Evolutionary conservation across 2,797 vertebrate genomes (phyloP), one percentile per base, ranked within the genome.

Genomic region (Mionectes olivaceus): DNA sequence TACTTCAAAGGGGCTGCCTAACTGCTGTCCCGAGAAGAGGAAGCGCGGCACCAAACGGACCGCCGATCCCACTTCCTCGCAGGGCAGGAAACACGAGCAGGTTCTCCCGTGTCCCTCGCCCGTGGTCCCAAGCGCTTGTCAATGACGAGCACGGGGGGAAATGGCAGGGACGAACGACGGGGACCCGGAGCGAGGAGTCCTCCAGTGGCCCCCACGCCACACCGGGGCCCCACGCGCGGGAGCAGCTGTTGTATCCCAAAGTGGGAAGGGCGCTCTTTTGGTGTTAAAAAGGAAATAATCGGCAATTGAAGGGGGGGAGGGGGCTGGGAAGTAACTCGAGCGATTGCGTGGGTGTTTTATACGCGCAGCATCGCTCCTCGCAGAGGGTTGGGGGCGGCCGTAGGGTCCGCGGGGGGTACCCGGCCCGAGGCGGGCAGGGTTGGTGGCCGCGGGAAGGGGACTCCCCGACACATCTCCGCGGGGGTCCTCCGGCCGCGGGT

Each of bases 1-100:
- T 11, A 78, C 71, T 94, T 95, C 85, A 91, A 94, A 95, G 90
- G 7, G 27, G 28, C 56, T 74, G 88, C 65, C 65, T 63, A 11
- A 4, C 64, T 37, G 52, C 18, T 64, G 90, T 86, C 88, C 80
- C 49, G 65, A 93, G 73, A 9, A 91, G 75, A 88, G 93, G 76
- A 95, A 94, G 64, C 47, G 35, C 46, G 47, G 85, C 77, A 82
- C 67, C 56, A 53, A 77, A 68, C 5, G 55, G 3, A 17, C 33
- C 3, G 13, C 63, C n/a, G 68, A 67, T 11, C 59, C 85, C 68
- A 67, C 82, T 94, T 90, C 94, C 91, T 85, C 82, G 56, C 91
- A 60, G 75, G 18, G 35, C 87, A 71, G 81, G 75, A 93, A 93
- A 76, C 88, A 88, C 61, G 41, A 74, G 65, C 68, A 80, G 64